Percentiles rank a stretch among this genome's conserved stretches.
phyloP scores from a whole-genome alignment of 2,797 vertebrate genomes.

The Carcharodon carcharias region DNA sequence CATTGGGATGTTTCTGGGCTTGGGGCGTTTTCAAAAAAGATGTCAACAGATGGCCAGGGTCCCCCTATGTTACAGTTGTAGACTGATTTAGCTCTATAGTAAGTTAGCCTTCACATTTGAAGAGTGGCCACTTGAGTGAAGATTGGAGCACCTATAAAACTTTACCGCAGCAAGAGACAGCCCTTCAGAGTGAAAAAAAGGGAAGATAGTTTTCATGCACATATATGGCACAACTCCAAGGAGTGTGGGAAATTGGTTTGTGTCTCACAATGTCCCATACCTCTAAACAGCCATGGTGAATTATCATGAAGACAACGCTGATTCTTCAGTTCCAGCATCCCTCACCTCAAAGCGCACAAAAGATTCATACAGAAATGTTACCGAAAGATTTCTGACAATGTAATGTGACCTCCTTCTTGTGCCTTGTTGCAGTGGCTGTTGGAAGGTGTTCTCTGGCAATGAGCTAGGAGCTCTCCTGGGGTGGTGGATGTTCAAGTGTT shows the following conservation, averaged over 20 bases:
- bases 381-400: neutral
- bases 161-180: neutral
- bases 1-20: neutral
- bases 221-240: too few species aligned
- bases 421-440: slow-evolving; percentile 58
- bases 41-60: neutral
- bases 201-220: neutral
- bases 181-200: neutral
- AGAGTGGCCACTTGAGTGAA: neutral
- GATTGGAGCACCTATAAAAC: neutral
- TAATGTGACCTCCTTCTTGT: slow-evolving; percentile 28
- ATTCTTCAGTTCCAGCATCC: neutral
- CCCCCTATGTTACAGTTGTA: neutral
- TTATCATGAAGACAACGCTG: neutral
- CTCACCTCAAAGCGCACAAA: neutral
- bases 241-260: neutral
- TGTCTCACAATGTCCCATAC: neutral
- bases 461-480: slow-evolving; percentile 84
- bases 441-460: slow-evolving; percentile 91
- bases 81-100: neutral
- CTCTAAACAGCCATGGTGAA: neutral
- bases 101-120: neutral
- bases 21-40: neutral
- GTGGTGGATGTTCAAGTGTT: slow-evolving; percentile 91
- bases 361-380: neutral